Conservation (phyloP, 2,113 vertebrate genomes). For the Marmota monax region DNA sequence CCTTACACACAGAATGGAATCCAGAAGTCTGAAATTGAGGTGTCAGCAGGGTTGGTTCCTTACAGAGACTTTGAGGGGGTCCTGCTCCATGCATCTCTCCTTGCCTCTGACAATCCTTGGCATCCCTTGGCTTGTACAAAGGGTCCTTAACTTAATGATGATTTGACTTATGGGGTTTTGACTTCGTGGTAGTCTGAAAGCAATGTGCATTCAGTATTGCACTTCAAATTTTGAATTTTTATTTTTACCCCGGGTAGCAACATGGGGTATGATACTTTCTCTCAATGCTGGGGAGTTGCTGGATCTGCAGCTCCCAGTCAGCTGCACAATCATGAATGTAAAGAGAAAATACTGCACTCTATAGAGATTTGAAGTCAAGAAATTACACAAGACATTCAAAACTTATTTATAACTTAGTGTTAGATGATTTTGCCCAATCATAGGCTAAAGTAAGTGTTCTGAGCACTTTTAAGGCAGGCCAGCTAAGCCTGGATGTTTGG, state of each 20-base stretch:
- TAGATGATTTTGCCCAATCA: too few species aligned
- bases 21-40: too few species aligned
- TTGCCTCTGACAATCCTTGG: background rate
- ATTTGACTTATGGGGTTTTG: background rate
- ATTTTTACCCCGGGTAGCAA: background rate
- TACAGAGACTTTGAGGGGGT: background rate
- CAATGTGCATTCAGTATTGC: background rate
- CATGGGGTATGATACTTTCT: background rate
- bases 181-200: background rate
- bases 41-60: background rate
- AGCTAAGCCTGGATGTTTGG: background rate
- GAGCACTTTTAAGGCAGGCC: background rate
- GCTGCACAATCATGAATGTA: too few species aligned
- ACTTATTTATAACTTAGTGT: background rate
- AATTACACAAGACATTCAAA: too few species aligned
- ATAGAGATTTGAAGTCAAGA: background rate
- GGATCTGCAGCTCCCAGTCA: background rate
- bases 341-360: too few species aligned
- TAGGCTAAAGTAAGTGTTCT: too few species aligned
- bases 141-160: background rate
- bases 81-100: too few species aligned
- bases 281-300: background rate
- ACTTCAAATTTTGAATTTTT: background rate
- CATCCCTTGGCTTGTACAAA: background rate
- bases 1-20: background rate